These are phyloP conservation scores for Drosophila dives DNA, from an alignment of 2,888 invertebrate species.

Conservation along the genomic window DNA sequence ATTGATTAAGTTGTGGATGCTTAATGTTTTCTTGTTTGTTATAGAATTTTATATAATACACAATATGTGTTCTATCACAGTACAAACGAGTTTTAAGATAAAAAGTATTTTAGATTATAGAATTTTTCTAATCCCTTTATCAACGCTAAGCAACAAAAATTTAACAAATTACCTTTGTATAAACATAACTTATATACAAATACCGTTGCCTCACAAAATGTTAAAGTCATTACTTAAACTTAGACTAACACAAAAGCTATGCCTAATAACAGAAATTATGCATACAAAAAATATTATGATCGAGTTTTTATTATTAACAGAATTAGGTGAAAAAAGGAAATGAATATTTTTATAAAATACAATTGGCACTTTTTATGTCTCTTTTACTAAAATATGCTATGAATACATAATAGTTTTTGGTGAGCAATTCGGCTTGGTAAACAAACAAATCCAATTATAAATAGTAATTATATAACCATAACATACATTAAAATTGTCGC, in stretches of 20 bases:
- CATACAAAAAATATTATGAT: neutral
- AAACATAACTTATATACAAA: neutral
- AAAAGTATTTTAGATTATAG: neutral
- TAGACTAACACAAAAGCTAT: conserved; percentile 1
- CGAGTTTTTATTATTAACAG: neutral
- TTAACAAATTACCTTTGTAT: neutral
- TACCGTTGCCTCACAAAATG: neutral
- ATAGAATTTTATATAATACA: neutral
- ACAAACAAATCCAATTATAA: neutral
- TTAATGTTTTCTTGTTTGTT: neutral
- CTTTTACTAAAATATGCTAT: neutral
- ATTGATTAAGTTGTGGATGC: neutral
- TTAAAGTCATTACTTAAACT: neutral
- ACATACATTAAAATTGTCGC: conserved; percentile 27
- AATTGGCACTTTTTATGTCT: neutral
- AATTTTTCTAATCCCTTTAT: conserved; percentile 1
- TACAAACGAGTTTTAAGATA: no score
- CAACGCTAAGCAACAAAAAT: neutral
- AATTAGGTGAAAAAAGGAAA: neutral
- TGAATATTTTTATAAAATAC: neutral
- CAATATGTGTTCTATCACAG: neutral
- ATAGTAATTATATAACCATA: neutral
- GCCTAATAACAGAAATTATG: neutral
- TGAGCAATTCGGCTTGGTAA: neutral
- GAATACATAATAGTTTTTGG: neutral